phyloP scores from a whole-genome alignment of 2,888 invertebrate species.

The Lepeophtheirus nordmannii region DNA sequence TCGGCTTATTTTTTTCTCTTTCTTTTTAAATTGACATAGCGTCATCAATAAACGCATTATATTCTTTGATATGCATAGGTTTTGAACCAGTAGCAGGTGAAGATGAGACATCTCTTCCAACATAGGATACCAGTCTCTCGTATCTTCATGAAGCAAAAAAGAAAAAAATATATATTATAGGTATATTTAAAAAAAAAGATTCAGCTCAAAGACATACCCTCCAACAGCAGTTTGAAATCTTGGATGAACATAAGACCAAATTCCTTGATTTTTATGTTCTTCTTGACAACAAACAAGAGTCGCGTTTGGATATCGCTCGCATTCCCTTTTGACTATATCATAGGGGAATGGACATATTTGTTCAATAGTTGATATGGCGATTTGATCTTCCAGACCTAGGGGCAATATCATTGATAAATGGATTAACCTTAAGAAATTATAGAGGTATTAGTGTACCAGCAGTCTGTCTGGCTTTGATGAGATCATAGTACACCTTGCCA shows the following conservation, averaged over 20 bases:
- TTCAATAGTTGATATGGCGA: slow-evolving; percentile 71
- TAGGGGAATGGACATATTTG: slow-evolving; percentile 91
- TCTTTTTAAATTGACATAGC: slow-evolving; percentile 34
- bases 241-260: slow-evolving; percentile 77
- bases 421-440: neutral
- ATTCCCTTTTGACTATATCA: slow-evolving; percentile 67
- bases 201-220: neutral
- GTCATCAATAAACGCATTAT: slow-evolving; percentile 55
- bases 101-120: slow-evolving; percentile 43
- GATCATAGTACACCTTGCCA: slow-evolving; percentile 82
- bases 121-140: slow-evolving; percentile 4
- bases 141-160: neutral
- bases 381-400: slow-evolving; percentile 49
- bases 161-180: neutral
- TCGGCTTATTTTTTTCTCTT: neutral
- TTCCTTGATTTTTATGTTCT: slow-evolving; percentile 85
- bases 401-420: neutral
- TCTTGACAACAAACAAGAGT: slow-evolving; percentile 75
- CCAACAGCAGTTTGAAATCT: slow-evolving; percentile 65
- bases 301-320: slow-evolving; percentile 55
- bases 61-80: slow-evolving; percentile 74
- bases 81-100: slow-evolving; percentile 97
- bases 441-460: slow-evolving; percentile 29
- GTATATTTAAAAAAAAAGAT: neutral
- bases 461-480: slow-evolving; percentile 59